Base-by-base conservation (phyloP, 2,113 vertebrate species). In the Leptodactylus fuscus region DNA sequence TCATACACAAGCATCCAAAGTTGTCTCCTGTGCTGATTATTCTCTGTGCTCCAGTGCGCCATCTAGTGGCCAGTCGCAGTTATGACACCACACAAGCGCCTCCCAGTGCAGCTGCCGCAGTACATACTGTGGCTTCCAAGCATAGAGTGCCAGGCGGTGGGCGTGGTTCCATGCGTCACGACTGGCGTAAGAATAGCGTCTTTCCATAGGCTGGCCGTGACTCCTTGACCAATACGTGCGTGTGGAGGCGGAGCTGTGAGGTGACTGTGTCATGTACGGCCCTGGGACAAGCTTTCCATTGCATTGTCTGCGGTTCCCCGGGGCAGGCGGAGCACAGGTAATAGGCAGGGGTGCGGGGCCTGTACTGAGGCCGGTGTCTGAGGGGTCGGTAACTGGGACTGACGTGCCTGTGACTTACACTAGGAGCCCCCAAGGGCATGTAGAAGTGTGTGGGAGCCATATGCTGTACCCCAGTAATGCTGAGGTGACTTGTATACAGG, bases 251-350 rank as follows among this genome's bases (percentile, higher is more conserved):
- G 65, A 16, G 27, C 29, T 16, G 24, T 32, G 80, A 4, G 60
- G 60, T 81, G 80, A 70, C 81, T n/a, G 48, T 82, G 81, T 44
- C 62, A 67, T 82, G 81, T 71, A 38, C 18, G 81, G 81, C 62
- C 81, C 81, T 71, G 62, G 62, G 62, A 51, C 15, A 36, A 65
- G 60, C 41, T 41, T 69, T 82, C 65, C 62, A 51, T 70, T 53
- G 65, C 65, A 38, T 70, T 82, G 81, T 82, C 46, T 71, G 65
- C 62, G 65, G 20, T 27, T 70, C 24, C 81, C 29, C 20, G 60
- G 60, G 58, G 55, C 79, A 34, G 38, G 79, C 22, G 58, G 53
- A 62, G 78, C 46, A 13, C 65, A 70, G 81, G 81, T 70, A 71
- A 82, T 1, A 32, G 46, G n/a, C 44, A 49, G 1, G 73, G 38